phyloP scores from a whole-genome alignment of 2,113 vertebrate species.

The Myxocyprinus asiaticus region DNA sequence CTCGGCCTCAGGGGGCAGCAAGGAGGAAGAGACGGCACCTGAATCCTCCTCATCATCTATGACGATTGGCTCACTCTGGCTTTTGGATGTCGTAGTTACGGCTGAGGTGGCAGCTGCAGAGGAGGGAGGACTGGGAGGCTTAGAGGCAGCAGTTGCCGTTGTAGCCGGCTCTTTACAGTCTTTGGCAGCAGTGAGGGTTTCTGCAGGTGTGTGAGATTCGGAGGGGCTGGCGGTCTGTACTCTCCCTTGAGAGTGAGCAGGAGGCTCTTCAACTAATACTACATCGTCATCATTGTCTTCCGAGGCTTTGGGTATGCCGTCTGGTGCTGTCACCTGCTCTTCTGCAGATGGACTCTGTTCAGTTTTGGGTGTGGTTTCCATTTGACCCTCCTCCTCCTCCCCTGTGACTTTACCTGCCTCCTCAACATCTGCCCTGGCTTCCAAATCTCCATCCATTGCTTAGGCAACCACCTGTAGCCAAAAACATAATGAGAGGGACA shows the following conservation, averaged over 20 bases:
- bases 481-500: conserved; percentile 52
- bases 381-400: conserved; percentile 76
- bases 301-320: conserved; percentile 34
- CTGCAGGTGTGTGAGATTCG: conserved; percentile 52
- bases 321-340: conserved; percentile 61
- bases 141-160: conserved; percentile 54
- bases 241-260: conserved; percentile 70
- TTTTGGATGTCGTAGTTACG: conserved; percentile 57
- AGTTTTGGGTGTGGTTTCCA: conserved; percentile 85
- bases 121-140: conserved; percentile 59
- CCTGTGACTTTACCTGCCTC: conserved; percentile 59
- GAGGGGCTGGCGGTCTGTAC: conserved; percentile 56
- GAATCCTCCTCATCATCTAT: conserved; percentile 96
- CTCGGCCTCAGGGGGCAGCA: conserved; percentile 38
- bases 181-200: conserved; percentile 46
- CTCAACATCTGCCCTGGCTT: conserved; percentile 70
- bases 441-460: conserved; percentile 86
- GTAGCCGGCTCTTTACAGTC: conserved; percentile 58
- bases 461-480: conserved; percentile 76
- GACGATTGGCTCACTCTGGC: conserved; percentile 91
- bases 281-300: conserved; percentile 84
- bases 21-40: conserved; percentile 63
- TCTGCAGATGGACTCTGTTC: conserved; percentile 57
- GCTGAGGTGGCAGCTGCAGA: conserved; percentile 49
- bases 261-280: conserved; percentile 89